These are phyloP conservation scores for Magallana nippona DNA, from an alignment of 2,888 invertebrate genomes.

Conservation along the genomic window DNA sequence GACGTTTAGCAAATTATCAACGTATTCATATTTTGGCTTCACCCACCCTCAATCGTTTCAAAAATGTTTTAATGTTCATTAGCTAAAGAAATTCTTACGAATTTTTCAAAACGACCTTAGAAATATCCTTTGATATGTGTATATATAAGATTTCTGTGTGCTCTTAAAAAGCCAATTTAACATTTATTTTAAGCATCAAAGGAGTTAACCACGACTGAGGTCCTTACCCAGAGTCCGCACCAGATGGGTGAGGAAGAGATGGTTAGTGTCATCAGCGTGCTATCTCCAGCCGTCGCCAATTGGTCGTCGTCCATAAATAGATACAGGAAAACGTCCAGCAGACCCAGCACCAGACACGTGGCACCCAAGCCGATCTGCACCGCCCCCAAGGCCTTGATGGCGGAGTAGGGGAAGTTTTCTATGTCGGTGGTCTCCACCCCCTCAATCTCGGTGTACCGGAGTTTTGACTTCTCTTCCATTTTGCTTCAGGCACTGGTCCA, in stretches of 20 bases:
- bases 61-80: too few species aligned
- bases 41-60: too few species aligned
- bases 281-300: conserved; percentile 38
- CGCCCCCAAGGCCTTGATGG: conserved; percentile 62
- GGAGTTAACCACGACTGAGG: background rate
- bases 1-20: too few species aligned
- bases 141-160: background rate
- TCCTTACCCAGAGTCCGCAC: conserved; percentile 71
- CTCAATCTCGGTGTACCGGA: conserved; percentile 47
- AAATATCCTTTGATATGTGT: too few species aligned
- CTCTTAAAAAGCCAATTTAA: background rate
- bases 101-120: too few species aligned
- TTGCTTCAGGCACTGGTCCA: background rate
- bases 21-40: too few species aligned
- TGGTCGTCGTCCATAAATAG: conserved; percentile 55
- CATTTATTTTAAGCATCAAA: too few species aligned
- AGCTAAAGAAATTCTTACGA: too few species aligned
- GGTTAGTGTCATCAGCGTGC: conserved; percentile 60
- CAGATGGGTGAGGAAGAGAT: conserved; percentile 65
- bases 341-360: conserved; percentile 59
- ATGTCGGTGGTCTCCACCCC: conserved; percentile 60
- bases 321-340: conserved; percentile 63
- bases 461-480: conserved; percentile 3
- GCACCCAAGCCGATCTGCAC: conserved; percentile 65
- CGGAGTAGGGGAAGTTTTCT: conserved; percentile 62